Conservation (phyloP, 1,140 invertebrate genomes). For the Araneus ventricosus region DNA sequence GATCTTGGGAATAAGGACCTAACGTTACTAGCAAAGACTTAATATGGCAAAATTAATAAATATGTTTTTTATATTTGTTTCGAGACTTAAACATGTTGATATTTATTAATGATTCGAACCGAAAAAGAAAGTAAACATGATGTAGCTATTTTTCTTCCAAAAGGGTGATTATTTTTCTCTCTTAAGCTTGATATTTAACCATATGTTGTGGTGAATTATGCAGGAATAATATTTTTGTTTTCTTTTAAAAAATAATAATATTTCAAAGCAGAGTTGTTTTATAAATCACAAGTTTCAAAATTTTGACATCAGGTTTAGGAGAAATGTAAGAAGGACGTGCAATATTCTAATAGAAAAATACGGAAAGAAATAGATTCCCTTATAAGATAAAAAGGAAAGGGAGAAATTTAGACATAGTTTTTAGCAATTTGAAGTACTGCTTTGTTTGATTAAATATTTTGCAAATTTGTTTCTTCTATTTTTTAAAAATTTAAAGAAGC, state of each 20-base stretch:
- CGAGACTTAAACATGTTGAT: neutral
- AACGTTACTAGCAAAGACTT: neutral
- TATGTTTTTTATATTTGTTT: neutral
- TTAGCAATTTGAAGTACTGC: too few species aligned
- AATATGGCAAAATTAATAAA: neutral
- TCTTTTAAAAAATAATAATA: too few species aligned
- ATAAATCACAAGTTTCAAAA: too few species aligned
- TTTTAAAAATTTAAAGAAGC: too few species aligned
- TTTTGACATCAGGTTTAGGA: neutral
- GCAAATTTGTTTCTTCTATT: too few species aligned
- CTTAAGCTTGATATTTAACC: neutral
- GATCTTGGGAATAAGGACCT: neutral
- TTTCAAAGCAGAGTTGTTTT: too few species aligned
- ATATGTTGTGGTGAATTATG: neutral
- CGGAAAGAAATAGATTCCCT: neutral
- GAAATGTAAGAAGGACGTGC: neutral
- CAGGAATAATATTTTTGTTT: too few species aligned
- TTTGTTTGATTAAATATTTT: too few species aligned
- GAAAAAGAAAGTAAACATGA: neutral
- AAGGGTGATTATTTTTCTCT: neutral
- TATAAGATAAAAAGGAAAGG: too few species aligned
- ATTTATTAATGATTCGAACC: neutral
- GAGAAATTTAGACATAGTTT: too few species aligned
- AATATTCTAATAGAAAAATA: neutral
- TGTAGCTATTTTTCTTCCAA: neutral